These are phyloP conservation scores for Pollenia amentaria DNA, from an alignment of 2,888 invertebrate genomes.

Conservation along the genomic window DNA sequence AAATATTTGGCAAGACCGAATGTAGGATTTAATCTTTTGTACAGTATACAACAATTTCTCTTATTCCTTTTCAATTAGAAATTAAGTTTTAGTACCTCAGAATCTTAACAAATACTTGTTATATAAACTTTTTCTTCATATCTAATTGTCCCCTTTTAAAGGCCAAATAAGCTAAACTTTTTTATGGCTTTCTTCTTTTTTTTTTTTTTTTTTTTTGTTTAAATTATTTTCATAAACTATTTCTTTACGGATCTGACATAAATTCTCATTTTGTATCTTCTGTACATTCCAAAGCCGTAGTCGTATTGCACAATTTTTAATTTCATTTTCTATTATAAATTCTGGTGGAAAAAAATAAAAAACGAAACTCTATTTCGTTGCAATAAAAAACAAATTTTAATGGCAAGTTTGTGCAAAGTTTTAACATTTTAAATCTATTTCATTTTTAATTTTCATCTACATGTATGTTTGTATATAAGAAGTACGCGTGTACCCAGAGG, in stretches of 20 bases:
- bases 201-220: not conserved
- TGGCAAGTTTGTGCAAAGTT: constrained; percentile 73
- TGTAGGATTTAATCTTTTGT: too few relatives aligned
- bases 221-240: constrained; percentile 13
- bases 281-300: not conserved
- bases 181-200: not conserved
- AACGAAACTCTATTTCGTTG: constrained; percentile 35
- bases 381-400: constrained; percentile 74
- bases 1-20: too few relatives aligned
- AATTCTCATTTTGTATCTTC: constrained; percentile 32
- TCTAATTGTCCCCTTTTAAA: not conserved
- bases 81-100: too few relatives aligned
- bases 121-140: too few relatives aligned
- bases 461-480: not conserved
- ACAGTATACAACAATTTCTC: too few relatives aligned
- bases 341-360: constrained; percentile 25
- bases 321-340: constrained; percentile 71
- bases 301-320: constrained; percentile 62
- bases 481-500: not conserved
- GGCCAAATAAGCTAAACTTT: not conserved
- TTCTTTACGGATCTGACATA: constrained; percentile 14
- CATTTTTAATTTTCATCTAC: constrained; percentile 54
- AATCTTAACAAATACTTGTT: too few relatives aligned
- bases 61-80: not conserved
- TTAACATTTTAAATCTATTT: constrained; percentile 71